Conservation (phyloP, 2,888 invertebrate species). For the Clistopyga incitator region DNA sequence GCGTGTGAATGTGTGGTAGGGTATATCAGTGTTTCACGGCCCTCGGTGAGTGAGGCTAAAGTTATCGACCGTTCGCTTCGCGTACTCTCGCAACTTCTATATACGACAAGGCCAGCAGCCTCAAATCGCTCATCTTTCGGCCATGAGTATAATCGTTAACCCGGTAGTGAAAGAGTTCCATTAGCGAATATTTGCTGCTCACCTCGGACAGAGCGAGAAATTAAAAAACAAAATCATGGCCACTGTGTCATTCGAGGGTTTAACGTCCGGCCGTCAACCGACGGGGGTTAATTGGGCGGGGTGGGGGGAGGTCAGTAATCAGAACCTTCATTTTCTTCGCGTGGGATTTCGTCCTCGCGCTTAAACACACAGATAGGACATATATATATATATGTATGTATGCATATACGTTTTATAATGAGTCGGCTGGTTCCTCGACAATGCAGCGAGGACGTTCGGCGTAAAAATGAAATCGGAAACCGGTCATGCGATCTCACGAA, state of each 20-base stretch:
- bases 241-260: conserved; percentile 59
- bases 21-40: conserved; percentile 42
- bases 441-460: conserved; percentile 8
- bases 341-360: conserved; percentile 49
- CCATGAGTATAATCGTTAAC: conserved; percentile 60
- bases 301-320: conserved; percentile 33
- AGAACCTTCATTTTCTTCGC: conserved; percentile 47
- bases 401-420: background rate
- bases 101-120: conserved; percentile 23
- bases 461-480: conserved; percentile 38
- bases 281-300: background rate
- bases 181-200: conserved; percentile 48
- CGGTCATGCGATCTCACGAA: conserved; percentile 47
- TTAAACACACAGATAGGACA: conserved; percentile 6
- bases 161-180: conserved; percentile 37
- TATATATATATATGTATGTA: background rate
- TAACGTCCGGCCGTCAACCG: conserved; percentile 64
- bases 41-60: conserved; percentile 71
- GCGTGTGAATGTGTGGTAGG: conserved; percentile 65
- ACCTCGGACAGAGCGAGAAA: conserved; percentile 49
- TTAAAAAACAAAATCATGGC: conserved; percentile 36
- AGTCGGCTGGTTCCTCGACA: conserved; percentile 41
- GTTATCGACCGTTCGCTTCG: conserved; percentile 74
- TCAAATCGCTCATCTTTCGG: conserved; percentile 23
- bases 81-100: conserved; percentile 12